Conservation (phyloP, 2,113 vertebrate species). For the Chrysemys picta region DNA sequence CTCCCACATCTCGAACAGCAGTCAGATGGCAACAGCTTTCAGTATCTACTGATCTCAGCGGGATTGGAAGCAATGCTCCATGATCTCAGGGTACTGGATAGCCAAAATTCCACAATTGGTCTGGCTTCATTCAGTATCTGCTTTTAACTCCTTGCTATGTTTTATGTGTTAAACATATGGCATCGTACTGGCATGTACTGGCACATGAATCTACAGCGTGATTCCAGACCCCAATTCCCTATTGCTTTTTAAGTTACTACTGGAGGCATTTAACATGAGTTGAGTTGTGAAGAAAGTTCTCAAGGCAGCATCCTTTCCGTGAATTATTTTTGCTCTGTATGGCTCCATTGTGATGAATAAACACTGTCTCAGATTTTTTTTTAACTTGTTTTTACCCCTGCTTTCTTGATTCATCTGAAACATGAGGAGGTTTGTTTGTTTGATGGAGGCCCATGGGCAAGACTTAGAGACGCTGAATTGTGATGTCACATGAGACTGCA, state of each 20-base stretch:
- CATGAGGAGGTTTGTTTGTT: background rate
- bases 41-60: background rate
- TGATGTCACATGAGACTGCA: background rate
- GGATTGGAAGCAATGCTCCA: background rate
- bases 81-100: background rate
- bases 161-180: accelerated
- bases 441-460: background rate
- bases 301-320: background rate
- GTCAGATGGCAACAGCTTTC: background rate
- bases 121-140: background rate
- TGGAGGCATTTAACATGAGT: conserved; percentile 20
- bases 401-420: background rate
- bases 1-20: background rate
- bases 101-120: background rate
- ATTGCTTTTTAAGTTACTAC: accelerated
- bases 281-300: background rate
- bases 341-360: conserved; percentile 32
- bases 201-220: background rate
- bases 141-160: background rate
- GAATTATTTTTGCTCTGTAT: background rate
- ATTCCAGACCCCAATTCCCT: background rate
- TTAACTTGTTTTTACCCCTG: background rate
- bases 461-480: background rate
- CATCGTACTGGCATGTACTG: accelerated
- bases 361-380: background rate